These are phyloP conservation scores for Styela plicata DNA, from an alignment of 23 tunicate species.

Conservation along the genomic window DNA sequence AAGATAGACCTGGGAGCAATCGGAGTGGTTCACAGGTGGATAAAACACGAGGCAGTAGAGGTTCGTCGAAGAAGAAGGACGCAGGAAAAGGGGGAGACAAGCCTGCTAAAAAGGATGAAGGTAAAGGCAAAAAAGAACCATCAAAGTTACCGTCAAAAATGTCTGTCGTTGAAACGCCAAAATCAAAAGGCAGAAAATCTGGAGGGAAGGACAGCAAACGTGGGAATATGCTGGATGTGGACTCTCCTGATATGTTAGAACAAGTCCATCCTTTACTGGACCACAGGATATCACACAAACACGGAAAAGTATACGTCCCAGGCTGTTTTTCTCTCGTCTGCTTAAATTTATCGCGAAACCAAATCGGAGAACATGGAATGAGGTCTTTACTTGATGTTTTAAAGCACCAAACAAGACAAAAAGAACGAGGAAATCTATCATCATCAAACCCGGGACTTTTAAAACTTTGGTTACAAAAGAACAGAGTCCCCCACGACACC, in stretches of 20 bases:
- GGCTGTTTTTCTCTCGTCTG: constrained; percentile 80
- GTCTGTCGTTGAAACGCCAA: constrained; percentile 47
- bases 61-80: constrained; percentile 57
- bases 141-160: constrained; percentile 33
- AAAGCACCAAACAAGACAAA: constrained; percentile 54
- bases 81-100: constrained; percentile 64
- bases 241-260: constrained; percentile 45
- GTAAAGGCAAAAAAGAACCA: constrained; percentile 51
- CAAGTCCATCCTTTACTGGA: constrained; percentile 66
- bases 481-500: constrained; percentile 51
- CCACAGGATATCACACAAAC: constrained; percentile 49
- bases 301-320: constrained; percentile 76
- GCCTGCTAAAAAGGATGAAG: constrained; percentile 69
- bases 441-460: constrained; percentile 70
- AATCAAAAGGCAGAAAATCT: constrained; percentile 49
- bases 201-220: constrained; percentile 75
- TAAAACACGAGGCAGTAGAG: constrained; percentile 31
- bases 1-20: constrained; percentile 89
- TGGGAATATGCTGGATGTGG: constrained; percentile 39
- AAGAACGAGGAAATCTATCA: constrained; percentile 20
- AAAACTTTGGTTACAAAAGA: constrained; percentile 57
- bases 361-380: constrained; percentile 54
- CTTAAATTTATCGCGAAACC: constrained; percentile 77
- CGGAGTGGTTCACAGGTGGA: constrained; percentile 69
- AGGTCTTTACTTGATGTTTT: constrained; percentile 35